Evolutionary conservation across 2,797 vertebrate species (phyloP), one percentile per base, ranked within the genome.

Genomic region (Nyctalus aviator): DNA sequence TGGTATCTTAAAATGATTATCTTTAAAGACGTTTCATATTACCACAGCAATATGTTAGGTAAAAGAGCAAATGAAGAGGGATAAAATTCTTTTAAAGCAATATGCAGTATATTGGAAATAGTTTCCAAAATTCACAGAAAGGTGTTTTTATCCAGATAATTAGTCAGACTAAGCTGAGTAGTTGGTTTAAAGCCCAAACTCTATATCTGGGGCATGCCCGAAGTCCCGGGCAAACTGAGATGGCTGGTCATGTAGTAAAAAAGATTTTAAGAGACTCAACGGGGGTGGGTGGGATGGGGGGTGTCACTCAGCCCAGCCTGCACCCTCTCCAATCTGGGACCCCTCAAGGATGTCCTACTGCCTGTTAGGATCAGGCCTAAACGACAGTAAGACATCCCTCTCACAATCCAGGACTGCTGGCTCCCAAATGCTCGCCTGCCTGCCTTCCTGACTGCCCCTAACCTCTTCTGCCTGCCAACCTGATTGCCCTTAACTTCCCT

Each of bases 1-100:
- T 82, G 48, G 32, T 6, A 92, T 88, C 94, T 82, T 77, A 18
- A 84, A 97, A 66, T 91, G 77, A 90, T 85, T 64, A 35, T 94
- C 35, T 94, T 94, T 66, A 93, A 79, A 92, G 73, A 59, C 0
- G 50, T 87, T 50, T 89, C 3, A 4, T 27, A 77, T 53, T 85
- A 82, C 46, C n/a, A 87, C 21, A 93, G 59, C 55, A 90, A 7
- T 55, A 25, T 48, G 14, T 50, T 73, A 59, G 0, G 53, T 62
- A 91, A 90, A 88, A 92, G 21, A 88, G 21, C 12, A 84, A 93
- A 86, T 25, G 3, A 90, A 82, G 20, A 84, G 7, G 5, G 5
- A 57, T 41, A 93, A 90, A 69, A 64, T 35, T 72, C 27, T 90
- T 76, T 76, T 71, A 92, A 72, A 93, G 78, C n/a, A 93, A 95